Base-by-base conservation (phyloP, 2,113 vertebrate genomes). In the Rutilus rutilus region DNA sequence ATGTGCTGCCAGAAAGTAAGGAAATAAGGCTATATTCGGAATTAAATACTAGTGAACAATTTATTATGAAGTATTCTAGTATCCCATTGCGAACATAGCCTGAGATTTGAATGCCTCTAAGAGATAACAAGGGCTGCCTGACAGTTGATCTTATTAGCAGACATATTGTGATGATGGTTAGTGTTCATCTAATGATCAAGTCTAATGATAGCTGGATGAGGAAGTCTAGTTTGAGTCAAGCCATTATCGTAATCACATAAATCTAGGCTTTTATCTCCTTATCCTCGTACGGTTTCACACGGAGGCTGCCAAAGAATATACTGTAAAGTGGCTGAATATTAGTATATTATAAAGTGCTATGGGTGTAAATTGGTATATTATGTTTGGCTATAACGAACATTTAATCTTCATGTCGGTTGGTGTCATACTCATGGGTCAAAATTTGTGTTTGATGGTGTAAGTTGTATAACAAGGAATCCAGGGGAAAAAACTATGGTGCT, bases 401-500 rank as follows among this genome's bases (percentile, higher is more conserved):
- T 64, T 86, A 67, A 64, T 83, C 60, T 83, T 83, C 47, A 17
- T 50, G 42, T 79, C 54, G 73, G 47, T 27, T 10, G 45, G 25
- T 27, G 74, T 82, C 59, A 47, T 42, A 33, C 57, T 75, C 76
- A 42, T 65, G 47, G 76, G 30, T 71, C 64, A 50, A 50, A 57
- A 57, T 79, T 47, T 73, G 84, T 73, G 52, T 74, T 45, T 47
- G 69, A 10, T 75, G 78, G 15, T 75, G 23, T 80, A 76, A 64
- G 27, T 82, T 23, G 73, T 39, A 33, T 69, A 60, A 77, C 71
- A 45, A n/a, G 25, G 60, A 76, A 84, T 76, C 84, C 84, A 86
- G 84, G 84, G 42, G 65, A 73, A 80, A 80, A 78, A 84, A 83
- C 74, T 54, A 83, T 57, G 87, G 87, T 86, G 87, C 87, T 88